A percentile compares a stretch with the other conserved stretches of the same genome.
Conservation (phyloP, 2,797 vertebrate species). For the Poeciliopsis paucimaculata region DNA sequence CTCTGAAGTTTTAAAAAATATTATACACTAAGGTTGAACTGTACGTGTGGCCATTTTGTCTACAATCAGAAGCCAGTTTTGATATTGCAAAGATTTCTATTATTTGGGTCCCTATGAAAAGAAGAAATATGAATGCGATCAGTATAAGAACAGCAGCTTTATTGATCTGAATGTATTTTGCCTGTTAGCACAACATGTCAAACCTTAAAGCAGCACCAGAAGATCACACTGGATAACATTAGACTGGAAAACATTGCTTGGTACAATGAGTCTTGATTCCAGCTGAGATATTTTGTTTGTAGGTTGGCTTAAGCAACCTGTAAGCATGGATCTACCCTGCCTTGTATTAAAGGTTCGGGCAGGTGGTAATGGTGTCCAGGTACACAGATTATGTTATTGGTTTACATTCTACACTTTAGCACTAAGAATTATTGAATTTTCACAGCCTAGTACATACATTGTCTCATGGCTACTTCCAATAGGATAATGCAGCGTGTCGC, state of each 20-base stretch:
- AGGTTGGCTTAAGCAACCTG: background rate
- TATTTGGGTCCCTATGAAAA: background rate
- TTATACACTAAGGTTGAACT: background rate
- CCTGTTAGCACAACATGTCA: background rate
- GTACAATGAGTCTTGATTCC: background rate
- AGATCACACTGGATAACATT: background rate
- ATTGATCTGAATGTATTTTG: background rate
- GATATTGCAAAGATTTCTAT: background rate
- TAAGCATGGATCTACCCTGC: background rate
- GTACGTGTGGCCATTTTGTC: background rate
- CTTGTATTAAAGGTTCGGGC: background rate
- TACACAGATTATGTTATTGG: background rate
- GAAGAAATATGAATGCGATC: background rate
- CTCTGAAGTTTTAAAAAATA: background rate
- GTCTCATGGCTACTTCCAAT: background rate
- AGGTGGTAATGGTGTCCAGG: background rate
- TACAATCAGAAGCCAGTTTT: background rate
- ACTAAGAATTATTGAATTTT: background rate
- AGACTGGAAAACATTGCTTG: background rate
- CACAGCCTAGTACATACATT: background rate
- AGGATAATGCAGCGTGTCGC: too few relatives aligned
- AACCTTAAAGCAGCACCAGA: background rate
- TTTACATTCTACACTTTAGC: background rate
- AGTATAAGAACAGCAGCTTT: background rate
- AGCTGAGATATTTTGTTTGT: background rate